Evolutionary conservation across 2,113 vertebrate species (phyloP).

Genomic region (Neogobius melanostomus): DNA sequence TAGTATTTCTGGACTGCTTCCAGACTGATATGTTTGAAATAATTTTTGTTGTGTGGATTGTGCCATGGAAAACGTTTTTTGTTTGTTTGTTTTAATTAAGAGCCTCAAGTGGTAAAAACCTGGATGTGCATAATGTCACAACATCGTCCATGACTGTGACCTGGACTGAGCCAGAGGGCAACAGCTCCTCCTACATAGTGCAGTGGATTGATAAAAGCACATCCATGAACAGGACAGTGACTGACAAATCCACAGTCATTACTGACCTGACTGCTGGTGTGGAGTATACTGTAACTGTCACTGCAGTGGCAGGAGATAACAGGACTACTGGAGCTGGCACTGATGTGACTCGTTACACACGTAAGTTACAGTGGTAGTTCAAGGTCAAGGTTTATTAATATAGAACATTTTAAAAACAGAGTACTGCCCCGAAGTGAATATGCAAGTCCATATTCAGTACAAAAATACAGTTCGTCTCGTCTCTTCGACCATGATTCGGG

Average conservation of each 20-base stretch:
- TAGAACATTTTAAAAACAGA: too few species aligned
- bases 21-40: too few species aligned
- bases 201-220: slow-evolving; percentile 4
- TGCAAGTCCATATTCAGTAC: too few species aligned
- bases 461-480: too few species aligned
- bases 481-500: too few species aligned
- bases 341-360: neutral
- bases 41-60: too few species aligned
- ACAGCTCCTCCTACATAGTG: slow-evolving; percentile 25
- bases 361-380: too few species aligned
- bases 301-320: slow-evolving; percentile 9
- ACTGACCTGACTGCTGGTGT: slow-evolving; percentile 30
- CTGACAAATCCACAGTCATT: slow-evolving; percentile 2
- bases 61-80: too few species aligned
- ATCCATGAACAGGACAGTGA: accelerated
- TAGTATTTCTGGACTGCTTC: too few species aligned
- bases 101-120: slow-evolving; percentile 17
- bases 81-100: neutral
- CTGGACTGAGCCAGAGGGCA: slow-evolving; percentile 38
- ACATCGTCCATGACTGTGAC: slow-evolving; percentile 26
- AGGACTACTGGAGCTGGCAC: neutral
- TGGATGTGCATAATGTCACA: neutral
- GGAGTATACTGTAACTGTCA: slow-evolving; percentile 5
- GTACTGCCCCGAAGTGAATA: too few species aligned
- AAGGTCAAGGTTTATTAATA: too few species aligned